Evolutionary conservation across 2,113 vertebrate species (phyloP).

Genomic region (Beaufortia kweichowensis): DNA sequence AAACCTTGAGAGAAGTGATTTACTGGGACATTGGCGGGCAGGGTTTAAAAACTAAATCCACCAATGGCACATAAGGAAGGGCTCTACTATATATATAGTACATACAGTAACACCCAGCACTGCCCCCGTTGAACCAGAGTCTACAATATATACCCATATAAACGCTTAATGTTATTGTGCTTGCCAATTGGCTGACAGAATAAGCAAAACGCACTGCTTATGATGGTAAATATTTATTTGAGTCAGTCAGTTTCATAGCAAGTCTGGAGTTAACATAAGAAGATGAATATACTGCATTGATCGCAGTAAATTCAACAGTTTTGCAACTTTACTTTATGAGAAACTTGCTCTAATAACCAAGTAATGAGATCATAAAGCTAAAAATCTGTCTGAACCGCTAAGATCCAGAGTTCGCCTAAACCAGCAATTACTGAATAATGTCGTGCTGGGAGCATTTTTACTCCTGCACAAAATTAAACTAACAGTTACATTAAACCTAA

Average conservation of each 20-base stretch:
- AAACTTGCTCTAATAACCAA: neutral
- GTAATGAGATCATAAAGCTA: neutral
- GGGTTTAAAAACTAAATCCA: slow-evolving; percentile 7
- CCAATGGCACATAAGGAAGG: neutral
- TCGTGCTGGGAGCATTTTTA: neutral
- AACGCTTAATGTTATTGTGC: neutral
- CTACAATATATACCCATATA: neutral
- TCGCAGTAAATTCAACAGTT: neutral
- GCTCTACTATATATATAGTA: neutral
- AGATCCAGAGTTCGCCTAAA: neutral
- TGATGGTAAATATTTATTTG: neutral
- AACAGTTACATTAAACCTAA: slow-evolving; percentile 2
- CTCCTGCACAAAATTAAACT: neutral
- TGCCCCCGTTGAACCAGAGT: neutral
- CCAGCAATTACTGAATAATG: neutral
- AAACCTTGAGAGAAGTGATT: slow-evolving; percentile 7
- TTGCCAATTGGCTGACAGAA: neutral
- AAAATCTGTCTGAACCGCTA: neutral
- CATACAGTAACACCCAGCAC: neutral
- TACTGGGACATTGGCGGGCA: neutral
- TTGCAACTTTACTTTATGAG: neutral
- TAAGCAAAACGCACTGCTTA: neutral
- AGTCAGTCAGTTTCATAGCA: neutral
- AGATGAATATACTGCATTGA: neutral
- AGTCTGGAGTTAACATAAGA: neutral